Evolutionary conservation across 2,797 vertebrate species (phyloP), one percentile per base, ranked within the genome.

Genomic region (Liparis tanakae): DNA sequence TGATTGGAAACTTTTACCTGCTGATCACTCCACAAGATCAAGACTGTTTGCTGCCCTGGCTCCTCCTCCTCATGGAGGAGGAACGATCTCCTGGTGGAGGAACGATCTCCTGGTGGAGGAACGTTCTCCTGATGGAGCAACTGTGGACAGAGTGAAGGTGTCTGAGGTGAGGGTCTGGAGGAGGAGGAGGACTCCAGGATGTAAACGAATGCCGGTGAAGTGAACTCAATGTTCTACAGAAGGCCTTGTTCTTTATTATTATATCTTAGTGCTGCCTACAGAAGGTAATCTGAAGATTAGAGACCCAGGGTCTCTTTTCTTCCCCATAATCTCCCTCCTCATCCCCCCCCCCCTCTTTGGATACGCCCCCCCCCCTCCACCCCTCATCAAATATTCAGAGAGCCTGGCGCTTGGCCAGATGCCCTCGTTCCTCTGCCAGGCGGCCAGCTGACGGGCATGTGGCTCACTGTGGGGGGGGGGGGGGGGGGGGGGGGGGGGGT

Each of bases 361-460:
- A 54, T 56, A 20, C 20, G n/a, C 15, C 70, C 39, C 51, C 56
- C 9, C 15, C 70, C 39, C 51, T 53, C 8, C 55, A 33, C 37
- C 46, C 18, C 67, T 88, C 57, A 87, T 89, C n/a, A 87, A 92
- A 89, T 86, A 91, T 91, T 90, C 81, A 87, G 41, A 65, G 56
- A n/a, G 22, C 20, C 14, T 82, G 78, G 71, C 77, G 41, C 72
- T 37, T 12, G 57, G 75, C 81, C 85, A 88, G 73, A 84, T 64
- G 70, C 61, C 76, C 14, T 2, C 3, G 7, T 7, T 30, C 25
- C 44, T 18, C 41, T 43, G 37, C 62, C 59, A 65, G 76, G 43
- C 84, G 72, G 77, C 69, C 83, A 91, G 81, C 78, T 84, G 72
- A 84, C 70, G 75, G 73, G 69, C 75, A 71, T 74, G 76, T 88